Evolutionary conservation across 2,888 invertebrate species (phyloP).

Genomic region (Dioctria rufipes): DNA sequence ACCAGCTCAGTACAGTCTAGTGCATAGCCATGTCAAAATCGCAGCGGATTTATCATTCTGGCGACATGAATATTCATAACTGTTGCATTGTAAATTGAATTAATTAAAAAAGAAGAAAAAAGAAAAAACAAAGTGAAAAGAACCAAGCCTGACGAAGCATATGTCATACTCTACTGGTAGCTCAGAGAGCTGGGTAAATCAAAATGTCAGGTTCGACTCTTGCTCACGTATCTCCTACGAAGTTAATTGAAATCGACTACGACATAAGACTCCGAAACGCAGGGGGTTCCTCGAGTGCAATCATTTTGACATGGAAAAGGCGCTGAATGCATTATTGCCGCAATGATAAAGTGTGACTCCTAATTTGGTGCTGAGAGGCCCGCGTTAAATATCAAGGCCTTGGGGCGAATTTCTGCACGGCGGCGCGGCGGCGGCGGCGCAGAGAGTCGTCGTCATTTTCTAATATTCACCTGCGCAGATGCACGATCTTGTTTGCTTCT

Average conservation of each 20-base stretch:
- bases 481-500: slow-evolving; percentile 25
- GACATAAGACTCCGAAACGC: not conserved
- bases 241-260: slow-evolving; percentile 31
- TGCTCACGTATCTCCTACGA: not conserved
- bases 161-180: not conserved
- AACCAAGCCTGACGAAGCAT: not conserved
- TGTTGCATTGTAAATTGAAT: slow-evolving; percentile 20
- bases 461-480: slow-evolving; percentile 34
- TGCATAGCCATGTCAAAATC: not conserved
- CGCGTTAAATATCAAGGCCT: slow-evolving; percentile 42
- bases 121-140: not conserved
- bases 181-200: not conserved
- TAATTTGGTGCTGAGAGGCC: slow-evolving; percentile 30
- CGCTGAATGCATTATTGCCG: slow-evolving; percentile 31
- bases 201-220: slow-evolving; percentile 16
- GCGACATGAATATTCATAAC: slow-evolving; percentile 40
- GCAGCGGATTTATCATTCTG: slow-evolving; percentile 23
- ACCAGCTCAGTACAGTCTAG: not conserved
- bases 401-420: slow-evolving; percentile 12
- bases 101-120: not conserved
- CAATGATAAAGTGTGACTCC: slow-evolving; percentile 33
- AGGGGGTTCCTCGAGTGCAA: slow-evolving; percentile 25
- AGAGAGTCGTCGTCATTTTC: slow-evolving; percentile 1
- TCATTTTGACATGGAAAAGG: slow-evolving; percentile 16
- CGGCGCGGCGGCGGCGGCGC: not conserved